A percentile compares a stretch with the other conserved stretches of the same genome.
phyloP scores from a whole-genome alignment of 2,113 vertebrate genomes.

The Hucho hucho region DNA sequence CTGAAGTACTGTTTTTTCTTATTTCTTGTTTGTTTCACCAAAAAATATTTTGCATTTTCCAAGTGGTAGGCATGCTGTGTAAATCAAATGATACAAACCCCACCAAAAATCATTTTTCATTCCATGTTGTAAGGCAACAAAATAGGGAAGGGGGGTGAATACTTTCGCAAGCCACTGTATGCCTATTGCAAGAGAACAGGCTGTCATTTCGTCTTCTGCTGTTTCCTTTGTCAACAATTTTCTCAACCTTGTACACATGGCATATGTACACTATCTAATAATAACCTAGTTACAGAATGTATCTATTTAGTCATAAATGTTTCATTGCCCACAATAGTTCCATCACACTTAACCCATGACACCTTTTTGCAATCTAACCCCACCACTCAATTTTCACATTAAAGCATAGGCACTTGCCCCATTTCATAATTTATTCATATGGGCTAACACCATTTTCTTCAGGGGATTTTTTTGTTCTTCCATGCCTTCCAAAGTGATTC shows the following conservation, averaged over 20 bases:
- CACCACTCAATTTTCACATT: constrained; percentile 56
- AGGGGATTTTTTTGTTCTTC: constrained; percentile 61
- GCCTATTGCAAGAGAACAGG: neutral
- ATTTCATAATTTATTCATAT: constrained; percentile 69
- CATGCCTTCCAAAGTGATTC: constrained; percentile 27
- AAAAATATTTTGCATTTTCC: no score
- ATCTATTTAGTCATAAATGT: constrained; percentile 13
- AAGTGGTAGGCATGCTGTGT: no score
- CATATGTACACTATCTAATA: neutral
- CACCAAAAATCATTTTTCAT: no score
- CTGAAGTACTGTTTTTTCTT: no score
- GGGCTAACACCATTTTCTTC: constrained; percentile 52
- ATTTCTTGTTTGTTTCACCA: no score
- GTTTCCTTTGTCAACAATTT: neutral
- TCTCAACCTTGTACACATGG: neutral
- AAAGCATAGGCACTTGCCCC: constrained; percentile 35
- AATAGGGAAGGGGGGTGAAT: no score
- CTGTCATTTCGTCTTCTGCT: no score
- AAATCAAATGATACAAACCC: no score
- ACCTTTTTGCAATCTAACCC: constrained; percentile 7
- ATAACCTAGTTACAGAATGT: no score
- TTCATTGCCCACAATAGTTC: constrained; percentile 4
- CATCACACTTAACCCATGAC: constrained; percentile 27
- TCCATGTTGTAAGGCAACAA: no score
- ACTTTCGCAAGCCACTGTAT: no score